Conservation (phyloP, 2,797 vertebrate species). For the Microctenopoma stevenorrisi region DNA sequence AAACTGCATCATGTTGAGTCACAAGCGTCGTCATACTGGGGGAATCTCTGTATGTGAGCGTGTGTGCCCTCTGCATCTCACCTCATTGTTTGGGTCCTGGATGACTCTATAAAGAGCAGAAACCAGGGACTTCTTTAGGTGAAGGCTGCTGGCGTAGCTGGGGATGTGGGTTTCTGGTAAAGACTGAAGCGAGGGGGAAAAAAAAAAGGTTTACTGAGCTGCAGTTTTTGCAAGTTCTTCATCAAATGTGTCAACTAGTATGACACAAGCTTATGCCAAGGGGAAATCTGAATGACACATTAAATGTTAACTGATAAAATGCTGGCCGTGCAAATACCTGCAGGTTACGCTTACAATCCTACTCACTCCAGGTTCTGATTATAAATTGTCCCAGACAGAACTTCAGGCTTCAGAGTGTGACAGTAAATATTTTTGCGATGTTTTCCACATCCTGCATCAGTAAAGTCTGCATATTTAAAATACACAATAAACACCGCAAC, state of each 20-base stretch:
- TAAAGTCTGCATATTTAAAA: too few relatives aligned
- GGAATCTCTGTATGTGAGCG: neutral
- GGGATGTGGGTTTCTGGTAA: slow-evolving; percentile 95
- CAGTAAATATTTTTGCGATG: too few relatives aligned
- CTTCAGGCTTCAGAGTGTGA: too few relatives aligned
- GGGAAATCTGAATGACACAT: neutral
- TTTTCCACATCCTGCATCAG: too few relatives aligned
- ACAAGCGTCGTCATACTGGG: slow-evolving; percentile 14
- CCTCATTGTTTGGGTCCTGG: slow-evolving; percentile 96
- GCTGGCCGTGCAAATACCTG: too few relatives aligned
- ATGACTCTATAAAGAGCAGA: slow-evolving; percentile 96
- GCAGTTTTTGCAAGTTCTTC: slow-evolving; percentile 1
- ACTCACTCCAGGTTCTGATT: too few relatives aligned
- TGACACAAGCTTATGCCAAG: neutral
- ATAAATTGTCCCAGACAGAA: too few relatives aligned
- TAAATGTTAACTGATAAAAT: neutral
- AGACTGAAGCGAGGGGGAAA: slow-evolving; percentile 76
- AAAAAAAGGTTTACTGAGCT: slow-evolving; percentile 9
- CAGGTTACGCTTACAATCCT: too few relatives aligned
- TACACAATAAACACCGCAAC: too few relatives aligned
- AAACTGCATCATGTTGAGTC: slow-evolving; percentile 35
- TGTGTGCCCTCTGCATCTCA: slow-evolving; percentile 54
- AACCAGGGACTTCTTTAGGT: slow-evolving; percentile 93
- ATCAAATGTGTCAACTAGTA: neutral
- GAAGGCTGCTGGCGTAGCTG: slow-evolving; percentile 93